phyloP scores from a whole-genome alignment of 2,888 invertebrate species.

The Drosophila lacicola region DNA sequence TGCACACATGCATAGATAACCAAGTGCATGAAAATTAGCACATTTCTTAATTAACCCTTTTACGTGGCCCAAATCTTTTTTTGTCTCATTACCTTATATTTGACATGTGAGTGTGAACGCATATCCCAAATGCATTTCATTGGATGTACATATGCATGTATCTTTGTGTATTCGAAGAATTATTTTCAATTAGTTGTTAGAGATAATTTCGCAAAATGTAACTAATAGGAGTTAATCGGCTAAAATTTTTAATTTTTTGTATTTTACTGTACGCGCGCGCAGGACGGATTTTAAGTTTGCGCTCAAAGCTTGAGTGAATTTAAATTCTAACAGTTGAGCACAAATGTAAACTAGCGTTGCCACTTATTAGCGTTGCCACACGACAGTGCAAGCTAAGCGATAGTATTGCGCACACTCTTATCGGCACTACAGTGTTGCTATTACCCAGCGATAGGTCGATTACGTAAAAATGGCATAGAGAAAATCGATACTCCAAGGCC shows the following conservation, averaged over 20 bases:
- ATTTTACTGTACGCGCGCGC: conserved; percentile 18
- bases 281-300: background rate
- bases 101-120: too few relatives aligned
- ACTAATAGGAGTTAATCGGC: too few relatives aligned
- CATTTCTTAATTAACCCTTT: background rate
- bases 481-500: conserved; percentile 23
- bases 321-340: conserved; percentile 3
- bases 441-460: conserved; percentile 7
- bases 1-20: too few relatives aligned
- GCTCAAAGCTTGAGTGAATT: conserved; percentile 40
- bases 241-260: background rate
- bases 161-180: too few relatives aligned
- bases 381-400: background rate
- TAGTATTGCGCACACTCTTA: background rate
- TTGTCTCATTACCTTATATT: too few relatives aligned
- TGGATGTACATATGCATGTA: too few relatives aligned
- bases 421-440: background rate
- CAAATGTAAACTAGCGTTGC: background rate
- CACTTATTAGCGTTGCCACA: background rate
- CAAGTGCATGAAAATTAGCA: too few relatives aligned
- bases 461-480: background rate
- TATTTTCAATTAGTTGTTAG: too few relatives aligned
- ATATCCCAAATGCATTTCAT: background rate
- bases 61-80: background rate
- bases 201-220: background rate